Evolutionary conservation across 2,797 vertebrate genomes (phyloP), one percentile per base, ranked within the genome.

Genomic region (Tragopan temminckii): DNA sequence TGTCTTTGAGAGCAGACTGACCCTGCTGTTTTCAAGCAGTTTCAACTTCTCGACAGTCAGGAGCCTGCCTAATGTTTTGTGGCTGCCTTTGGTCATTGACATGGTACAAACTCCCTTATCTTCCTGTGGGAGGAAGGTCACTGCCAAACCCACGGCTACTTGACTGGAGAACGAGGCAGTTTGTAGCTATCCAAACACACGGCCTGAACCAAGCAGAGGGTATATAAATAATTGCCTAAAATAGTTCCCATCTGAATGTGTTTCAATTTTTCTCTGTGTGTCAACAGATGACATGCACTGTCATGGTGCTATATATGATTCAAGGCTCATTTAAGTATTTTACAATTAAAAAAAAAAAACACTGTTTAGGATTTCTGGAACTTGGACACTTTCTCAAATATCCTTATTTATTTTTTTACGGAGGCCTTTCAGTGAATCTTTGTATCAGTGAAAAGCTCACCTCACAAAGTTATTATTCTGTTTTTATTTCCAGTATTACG

Each of bases 91-190:
- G 96, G 96, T 96, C 96, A 97, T 92, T 96, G 96, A 97, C 96
- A 97, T 92, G 94, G 95, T 96, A 97, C 95, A 97, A 96, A 94
- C 87, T 79, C 94, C 95, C 95, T 97, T 97, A 97, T 97, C 97
- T 96, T 92, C 88, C 86, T 53, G 82, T 77, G 95, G 94, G 95
- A 95, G 92, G 87, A 75, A 93, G 86, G 88, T 93, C 94, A 93
- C 58, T 96, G 96, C 96, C 96, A 98, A 98, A 98, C 98, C 98
- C 98, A 97, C 86, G 80, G 98, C 97, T 98, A 97, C 98, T 97
- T 98, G 96, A 98, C 98, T 98, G 98, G 96, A 91, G 80, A 90
- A 90, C 86, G 42, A 90, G 71, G 81, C 86, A 68, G 91, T 36
- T 90, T 85, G 76, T 70, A 92, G 76, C 11, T 80, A 82, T 74